Evolutionary conservation across 2,797 vertebrate genomes (phyloP).

Genomic region (Pangasius macronema): DNA sequence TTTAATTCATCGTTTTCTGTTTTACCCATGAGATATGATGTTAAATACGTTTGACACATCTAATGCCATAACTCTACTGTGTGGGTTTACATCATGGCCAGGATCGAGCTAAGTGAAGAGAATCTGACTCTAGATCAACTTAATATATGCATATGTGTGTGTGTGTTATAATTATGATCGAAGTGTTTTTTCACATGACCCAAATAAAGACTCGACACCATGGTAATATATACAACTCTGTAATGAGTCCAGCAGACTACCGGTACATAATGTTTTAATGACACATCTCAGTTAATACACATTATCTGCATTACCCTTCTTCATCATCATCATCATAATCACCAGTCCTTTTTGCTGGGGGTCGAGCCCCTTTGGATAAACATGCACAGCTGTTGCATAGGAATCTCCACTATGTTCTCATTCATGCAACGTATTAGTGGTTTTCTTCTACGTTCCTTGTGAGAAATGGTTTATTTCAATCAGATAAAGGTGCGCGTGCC

Average conservation of each 20-base stretch:
- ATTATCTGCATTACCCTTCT: constrained; percentile 50
- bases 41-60: neutral
- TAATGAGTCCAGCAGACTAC: constrained; percentile 61
- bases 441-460: constrained; percentile 58
- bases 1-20: neutral
- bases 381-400: constrained; percentile 65
- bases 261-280: constrained; percentile 64
- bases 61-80: neutral
- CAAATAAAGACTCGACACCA: constrained; percentile 54
- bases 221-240: constrained; percentile 61
- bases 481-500: constrained; percentile 43
- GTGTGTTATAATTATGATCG: neutral
- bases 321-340: constrained; percentile 36
- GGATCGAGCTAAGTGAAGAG: neutral
- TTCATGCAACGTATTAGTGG: constrained; percentile 64
- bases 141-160: neutral
- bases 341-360: constrained; percentile 52
- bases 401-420: constrained; percentile 63
- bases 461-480: constrained; percentile 56
- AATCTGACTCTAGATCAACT: neutral
- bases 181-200: neutral
- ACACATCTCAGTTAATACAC: constrained; percentile 60
- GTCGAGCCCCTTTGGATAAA: constrained; percentile 60
- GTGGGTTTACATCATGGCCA: neutral
- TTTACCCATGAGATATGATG: neutral